Evolutionary conservation across 1,140 invertebrate species (phyloP), one percentile per base, ranked within the genome.

Genomic region (Tetragonula clypearis): DNA sequence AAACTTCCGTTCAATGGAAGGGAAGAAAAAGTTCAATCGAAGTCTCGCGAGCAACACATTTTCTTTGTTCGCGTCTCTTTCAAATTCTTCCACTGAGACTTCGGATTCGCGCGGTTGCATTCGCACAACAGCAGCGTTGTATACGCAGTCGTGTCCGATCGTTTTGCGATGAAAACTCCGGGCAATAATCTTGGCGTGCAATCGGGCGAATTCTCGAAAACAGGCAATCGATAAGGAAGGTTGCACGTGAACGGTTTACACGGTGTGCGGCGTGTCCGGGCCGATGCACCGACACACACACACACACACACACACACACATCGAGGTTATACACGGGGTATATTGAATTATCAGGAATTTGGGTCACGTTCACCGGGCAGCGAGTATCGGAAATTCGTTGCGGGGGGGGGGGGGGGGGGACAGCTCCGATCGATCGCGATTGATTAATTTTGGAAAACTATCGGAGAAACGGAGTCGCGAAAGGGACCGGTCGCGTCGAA

Each of bases 331-430:
- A 35, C 14, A 30, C 12, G 19, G 26, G 74, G 2, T 58, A 79
- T 56, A 79, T 79, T 56, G 65, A 79, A 79, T 79, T 69, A 66
- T 79, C 65, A 56, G 65, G 78, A 79, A 79, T 79, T 79, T 79
- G 53, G 78, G 78, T 79, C 78, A 79, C 78, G 78, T 79, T 69
- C 78, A 79, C 65, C 30, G 78, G 65, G 2, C 21, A 49, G 41
- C 41, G 41, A 49, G 75, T 77, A 77, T 77, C 75, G 75, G 75
- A 77, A 62, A 77, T 77, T 77, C 35, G 35, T 62, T 6, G 58
- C n/a, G 23, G 41, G 8, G 30, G 30, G 1, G 23, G 41, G 8
- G 30, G 30, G 1, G 23, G 58, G 9, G 41, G 41, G 41, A 49
- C 41, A 49, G 41, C 26, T 14, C 1, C 26, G 75, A 77, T 77